Conservation (phyloP, 64 coral and sea anemone genomes). For the Montipora sp. region DNA sequence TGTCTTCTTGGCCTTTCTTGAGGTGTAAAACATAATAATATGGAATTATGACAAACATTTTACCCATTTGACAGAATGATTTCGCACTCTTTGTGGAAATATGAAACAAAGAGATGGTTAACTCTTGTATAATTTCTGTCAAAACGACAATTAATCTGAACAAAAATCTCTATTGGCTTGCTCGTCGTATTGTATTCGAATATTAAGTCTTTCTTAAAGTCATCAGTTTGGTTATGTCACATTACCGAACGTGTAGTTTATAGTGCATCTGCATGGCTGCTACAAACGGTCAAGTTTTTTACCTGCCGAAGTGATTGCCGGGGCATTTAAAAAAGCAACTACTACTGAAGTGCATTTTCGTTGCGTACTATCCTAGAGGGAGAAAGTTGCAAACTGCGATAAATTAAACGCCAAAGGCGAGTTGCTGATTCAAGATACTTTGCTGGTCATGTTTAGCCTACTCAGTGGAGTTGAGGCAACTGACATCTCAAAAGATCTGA, state of each 20-base stretch:
- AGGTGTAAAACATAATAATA: not conserved
- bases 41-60: not conserved
- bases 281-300: not conserved
- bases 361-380: too few relatives aligned
- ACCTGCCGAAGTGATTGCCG: too few relatives aligned
- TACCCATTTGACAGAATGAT: not conserved
- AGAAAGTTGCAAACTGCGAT: too few relatives aligned
- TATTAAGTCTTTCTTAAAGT: not conserved
- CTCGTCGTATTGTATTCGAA: not conserved
- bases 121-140: not conserved
- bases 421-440: too few relatives aligned
- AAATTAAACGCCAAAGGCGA: too few relatives aligned
- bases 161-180: not conserved
- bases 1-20: not conserved
- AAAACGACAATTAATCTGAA: not conserved
- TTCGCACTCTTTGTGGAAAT: not conserved
- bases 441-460: too few relatives aligned
- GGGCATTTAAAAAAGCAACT: too few relatives aligned
- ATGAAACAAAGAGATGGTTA: not conserved
- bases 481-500: too few relatives aligned
- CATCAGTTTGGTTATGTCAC: not conserved
- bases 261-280: not conserved
- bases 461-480: too few relatives aligned
- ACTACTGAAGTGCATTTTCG: too few relatives aligned
- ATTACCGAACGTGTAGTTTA: not conserved